Conservation (phyloP, 2,797 vertebrate genomes). For the Remorina albescens region DNA sequence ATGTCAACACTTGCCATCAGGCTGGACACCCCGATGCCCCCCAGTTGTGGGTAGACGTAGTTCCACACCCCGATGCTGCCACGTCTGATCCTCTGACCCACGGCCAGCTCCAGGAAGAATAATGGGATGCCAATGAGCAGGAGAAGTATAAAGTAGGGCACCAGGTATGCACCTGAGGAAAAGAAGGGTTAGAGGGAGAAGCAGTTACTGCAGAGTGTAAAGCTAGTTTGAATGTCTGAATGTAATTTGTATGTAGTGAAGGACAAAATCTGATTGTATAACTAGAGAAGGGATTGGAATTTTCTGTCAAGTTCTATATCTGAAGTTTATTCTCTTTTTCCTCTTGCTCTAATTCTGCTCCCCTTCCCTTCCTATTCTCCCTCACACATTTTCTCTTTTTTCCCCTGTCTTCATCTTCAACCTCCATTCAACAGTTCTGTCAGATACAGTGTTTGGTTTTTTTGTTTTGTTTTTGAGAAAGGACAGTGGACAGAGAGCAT, state of each 20-base stretch:
- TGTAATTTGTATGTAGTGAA: background rate
- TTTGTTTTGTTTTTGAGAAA: conserved; percentile 25
- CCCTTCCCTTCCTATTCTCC: background rate
- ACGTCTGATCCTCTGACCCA: conserved; percentile 95
- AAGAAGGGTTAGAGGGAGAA: background rate
- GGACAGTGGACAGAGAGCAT: conserved; percentile 53
- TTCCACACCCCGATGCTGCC: conserved; percentile 99
- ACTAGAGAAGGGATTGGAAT: conserved; percentile 5
- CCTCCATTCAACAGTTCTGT: conserved; percentile 29
- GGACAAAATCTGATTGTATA: conserved; percentile 32
- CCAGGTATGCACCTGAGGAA: conserved; percentile 92
- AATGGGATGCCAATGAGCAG: conserved; percentile 95
- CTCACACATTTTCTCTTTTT: background rate
- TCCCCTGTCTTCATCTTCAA: conserved; percentile 3
- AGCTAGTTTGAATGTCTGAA: background rate
- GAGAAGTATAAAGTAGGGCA: conserved; percentile 97
- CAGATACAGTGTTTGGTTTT: conserved; percentile 14
- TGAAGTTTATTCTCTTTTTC: conserved; percentile 20
- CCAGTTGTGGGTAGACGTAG: conserved; percentile 94
- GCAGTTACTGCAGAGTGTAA: background rate
- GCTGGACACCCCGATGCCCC: conserved; percentile 97
- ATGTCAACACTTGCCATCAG: conserved; percentile 87
- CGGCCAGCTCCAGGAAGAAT: conserved; percentile 98
- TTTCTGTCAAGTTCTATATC: conserved; percentile 42
- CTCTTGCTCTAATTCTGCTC: background rate